Percentiles rank a stretch among this genome's conserved stretches.
These are phyloP conservation scores for Oreochromis aureus DNA, from an alignment of 2,113 vertebrate species.

Conservation along the genomic window DNA sequence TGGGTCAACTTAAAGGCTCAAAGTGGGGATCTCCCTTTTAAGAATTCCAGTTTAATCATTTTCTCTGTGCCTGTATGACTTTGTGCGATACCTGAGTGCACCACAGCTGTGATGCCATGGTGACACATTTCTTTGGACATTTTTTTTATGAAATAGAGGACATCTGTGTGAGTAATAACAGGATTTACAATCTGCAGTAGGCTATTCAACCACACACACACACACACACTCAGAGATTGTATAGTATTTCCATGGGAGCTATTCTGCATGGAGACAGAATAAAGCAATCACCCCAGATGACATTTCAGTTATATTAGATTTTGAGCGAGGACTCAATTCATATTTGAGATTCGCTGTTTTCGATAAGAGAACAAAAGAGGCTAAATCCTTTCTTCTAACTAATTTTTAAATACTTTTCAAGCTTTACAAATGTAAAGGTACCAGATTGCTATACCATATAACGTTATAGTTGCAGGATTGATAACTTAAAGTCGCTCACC, in stretches of 20 bases:
- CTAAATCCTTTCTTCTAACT: neutral
- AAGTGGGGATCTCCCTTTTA: neutral
- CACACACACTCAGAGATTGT: neutral
- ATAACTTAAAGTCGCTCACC: conserved; percentile 72
- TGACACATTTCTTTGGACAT: neutral
- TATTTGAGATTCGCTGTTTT: neutral
- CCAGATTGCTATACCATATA: neutral
- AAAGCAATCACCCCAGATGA: neutral
- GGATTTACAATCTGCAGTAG: neutral
- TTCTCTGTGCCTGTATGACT: neutral
- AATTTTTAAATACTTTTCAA: neutral
- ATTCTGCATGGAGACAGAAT: neutral
- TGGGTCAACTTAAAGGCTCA: neutral
- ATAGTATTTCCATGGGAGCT: neutral
- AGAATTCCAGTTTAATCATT: neutral
- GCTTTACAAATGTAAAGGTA: neutral
- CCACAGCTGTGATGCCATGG: neutral
- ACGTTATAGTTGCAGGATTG: neutral
- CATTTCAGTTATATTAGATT: conserved; percentile 19
- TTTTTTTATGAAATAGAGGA: neutral
- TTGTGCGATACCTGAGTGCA: neutral
- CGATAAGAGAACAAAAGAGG: neutral
- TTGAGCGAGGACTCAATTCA: neutral
- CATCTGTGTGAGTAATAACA: neutral
- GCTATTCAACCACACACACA: neutral